Base-by-base conservation (phyloP, 2,113 vertebrate species). In the Ahaetulla prasina region DNA sequence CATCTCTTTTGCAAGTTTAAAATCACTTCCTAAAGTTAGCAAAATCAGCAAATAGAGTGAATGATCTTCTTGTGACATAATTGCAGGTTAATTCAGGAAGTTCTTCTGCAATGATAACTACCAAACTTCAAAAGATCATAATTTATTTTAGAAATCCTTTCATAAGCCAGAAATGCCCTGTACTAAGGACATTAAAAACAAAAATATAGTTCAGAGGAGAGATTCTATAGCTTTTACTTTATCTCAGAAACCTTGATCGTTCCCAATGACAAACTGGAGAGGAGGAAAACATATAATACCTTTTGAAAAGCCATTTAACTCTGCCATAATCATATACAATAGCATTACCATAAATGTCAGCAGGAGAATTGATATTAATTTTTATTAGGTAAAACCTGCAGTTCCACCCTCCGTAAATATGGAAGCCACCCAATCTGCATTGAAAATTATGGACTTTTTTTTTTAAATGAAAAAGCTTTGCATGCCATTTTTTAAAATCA, bases 201-300 rank as follows among this genome's bases (percentile, higher is more conserved):
- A 3, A 5, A 39, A 8, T 4, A 9, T 0, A 11, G 3, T 0
- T 5, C 0, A 0, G 4, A 39, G 4, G 45, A 52, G 12, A 25
- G 30, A 16, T 5, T 30, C 68, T 85, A 27, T 18, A 2, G 1
- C 27, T 63, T 9, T 74, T 23, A 39, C 52, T 88, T 55, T 55
- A 30, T 88, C 45, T 50, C 35, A n/a, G 30, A 74, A 90, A 2
- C 6, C 9, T 90, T 80, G n/a, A 8, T 18, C 14, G 3, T 55
- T 90, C 45, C 55, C 25, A 23, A 45, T 63, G 85, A 74, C 9
- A 45, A n/a, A 12, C 10, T 3, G 86, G 23, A n/a, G 55, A 50
- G 20, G 25, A 60, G 52, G 8, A 60, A 68, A 12, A 27, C 3
- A 90, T 22, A 25, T 3, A 84, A 22, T 10, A 30, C 14, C 47